These are phyloP conservation scores for Dasysyrphus tricinctus DNA, from an alignment of 2,888 invertebrate genomes.

Conservation along the genomic window DNA sequence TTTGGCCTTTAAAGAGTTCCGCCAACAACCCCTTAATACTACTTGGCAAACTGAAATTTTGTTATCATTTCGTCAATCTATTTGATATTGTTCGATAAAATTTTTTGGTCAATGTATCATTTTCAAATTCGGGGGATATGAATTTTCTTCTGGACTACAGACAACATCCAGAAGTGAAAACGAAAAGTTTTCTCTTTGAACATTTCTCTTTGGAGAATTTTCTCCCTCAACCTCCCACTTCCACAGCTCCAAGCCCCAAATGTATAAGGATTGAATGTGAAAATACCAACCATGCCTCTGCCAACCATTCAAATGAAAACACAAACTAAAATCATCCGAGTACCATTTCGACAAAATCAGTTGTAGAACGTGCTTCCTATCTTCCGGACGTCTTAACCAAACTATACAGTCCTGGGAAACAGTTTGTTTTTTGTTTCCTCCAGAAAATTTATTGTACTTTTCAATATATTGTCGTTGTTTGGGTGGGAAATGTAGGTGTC, in stretches of 20 bases:
- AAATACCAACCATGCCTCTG: slow-evolving; percentile 14
- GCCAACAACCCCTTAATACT: no score
- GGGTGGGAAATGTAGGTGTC: neutral
- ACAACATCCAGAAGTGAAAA: neutral
- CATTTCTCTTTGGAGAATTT: no score
- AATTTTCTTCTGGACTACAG: no score
- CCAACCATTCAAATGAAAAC: neutral
- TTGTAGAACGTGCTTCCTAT: slow-evolving; percentile 52
- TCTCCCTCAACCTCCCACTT: neutral
- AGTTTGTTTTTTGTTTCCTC: neutral
- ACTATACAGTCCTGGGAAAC: neutral
- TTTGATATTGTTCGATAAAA: no score
- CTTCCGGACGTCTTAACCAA: slow-evolving; percentile 34
- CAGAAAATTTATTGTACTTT: neutral
- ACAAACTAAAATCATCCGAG: slow-evolving; percentile 27
- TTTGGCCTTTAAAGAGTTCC: no score
- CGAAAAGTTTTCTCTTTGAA: slow-evolving; percentile 56
- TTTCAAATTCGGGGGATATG: no score
- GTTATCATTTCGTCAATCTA: no score
- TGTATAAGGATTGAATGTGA: slow-evolving; percentile 13
- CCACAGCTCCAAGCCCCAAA: neutral
- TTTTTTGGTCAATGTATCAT: no score
- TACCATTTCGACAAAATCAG: slow-evolving; percentile 45
- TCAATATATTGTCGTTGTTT: neutral
- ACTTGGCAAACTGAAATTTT: no score